phyloP scores from a whole-genome alignment of 2,797 vertebrate species.

The Erethizon dorsatum region DNA sequence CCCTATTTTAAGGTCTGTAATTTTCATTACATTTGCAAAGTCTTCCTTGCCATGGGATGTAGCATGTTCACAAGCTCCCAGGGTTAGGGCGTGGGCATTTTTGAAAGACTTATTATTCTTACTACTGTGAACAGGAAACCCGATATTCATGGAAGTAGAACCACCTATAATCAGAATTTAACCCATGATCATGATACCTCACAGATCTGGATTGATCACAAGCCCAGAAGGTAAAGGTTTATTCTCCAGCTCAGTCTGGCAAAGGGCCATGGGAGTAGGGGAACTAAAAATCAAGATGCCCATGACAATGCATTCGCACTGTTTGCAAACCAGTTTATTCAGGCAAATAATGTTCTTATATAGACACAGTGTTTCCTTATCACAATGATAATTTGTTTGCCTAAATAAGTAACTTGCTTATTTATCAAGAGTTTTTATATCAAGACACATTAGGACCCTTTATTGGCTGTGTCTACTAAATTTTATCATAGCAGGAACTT shows the following conservation, averaged over 20 bases:
- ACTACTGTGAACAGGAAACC: not conserved
- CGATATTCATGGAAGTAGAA: not conserved
- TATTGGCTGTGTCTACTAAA: conserved; percentile 8
- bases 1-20: not conserved
- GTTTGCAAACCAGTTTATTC: not conserved
- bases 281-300: not conserved
- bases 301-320: not conserved
- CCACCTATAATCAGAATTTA: not conserved
- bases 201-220: not conserved
- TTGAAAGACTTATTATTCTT: not conserved
- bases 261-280: not conserved
- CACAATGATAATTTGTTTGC: conserved; percentile 4
- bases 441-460: not conserved
- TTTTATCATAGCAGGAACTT: not conserved
- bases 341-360: conserved; percentile 11
- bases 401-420: not conserved
- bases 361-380: not conserved
- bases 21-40: not conserved
- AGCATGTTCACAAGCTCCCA: not conserved
- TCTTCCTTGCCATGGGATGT: not conserved
- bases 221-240: not conserved
- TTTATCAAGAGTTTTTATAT: not conserved
- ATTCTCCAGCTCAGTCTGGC: not conserved
- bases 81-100: not conserved
- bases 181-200: not conserved